Evolutionary conservation across 1,140 invertebrate species (phyloP).

Genomic region (Trissolcus basalis): DNA sequence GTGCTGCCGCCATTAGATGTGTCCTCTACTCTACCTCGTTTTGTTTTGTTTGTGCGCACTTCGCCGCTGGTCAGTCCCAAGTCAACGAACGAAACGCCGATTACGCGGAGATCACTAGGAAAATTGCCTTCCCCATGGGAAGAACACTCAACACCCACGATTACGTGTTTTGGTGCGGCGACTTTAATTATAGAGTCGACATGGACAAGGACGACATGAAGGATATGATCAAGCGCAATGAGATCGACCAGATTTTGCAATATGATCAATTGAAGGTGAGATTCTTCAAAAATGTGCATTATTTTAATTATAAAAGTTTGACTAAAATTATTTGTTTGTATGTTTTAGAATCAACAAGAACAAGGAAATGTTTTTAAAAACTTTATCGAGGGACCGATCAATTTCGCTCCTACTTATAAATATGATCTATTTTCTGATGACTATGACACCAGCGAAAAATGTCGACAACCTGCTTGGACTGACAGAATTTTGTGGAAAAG

Average conservation of each 20-base stretch:
- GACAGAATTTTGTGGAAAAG: slow-evolving; percentile 95
- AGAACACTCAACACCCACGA: slow-evolving; percentile 95
- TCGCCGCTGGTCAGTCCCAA: slow-evolving; percentile 98
- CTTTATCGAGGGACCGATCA: slow-evolving; percentile 94
- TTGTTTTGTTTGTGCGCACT: slow-evolving; percentile 99
- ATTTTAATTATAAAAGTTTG: not conserved
- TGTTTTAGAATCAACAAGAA: slow-evolving; percentile 81
- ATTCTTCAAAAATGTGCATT: slow-evolving; percentile 2
- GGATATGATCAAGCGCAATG: slow-evolving; percentile 86
- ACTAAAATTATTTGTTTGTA: slow-evolving; percentile 13
- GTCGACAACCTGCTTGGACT: slow-evolving; percentile 97
- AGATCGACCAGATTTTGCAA: slow-evolving; percentile 87
- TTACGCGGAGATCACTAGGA: slow-evolving; percentile 95
- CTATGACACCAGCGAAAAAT: slow-evolving; percentile 99
- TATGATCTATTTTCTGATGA: slow-evolving; percentile 99
- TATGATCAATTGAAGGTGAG: slow-evolving; percentile 90
- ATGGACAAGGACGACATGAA: slow-evolving; percentile 97
- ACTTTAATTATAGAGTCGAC: slow-evolving; percentile 99
- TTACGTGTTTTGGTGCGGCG: slow-evolving; percentile 99
- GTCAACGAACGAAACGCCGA: slow-evolving; percentile 97
- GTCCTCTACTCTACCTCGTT: slow-evolving; percentile 94
- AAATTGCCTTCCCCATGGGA: slow-evolving; percentile 95
- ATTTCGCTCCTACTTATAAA: slow-evolving; percentile 98
- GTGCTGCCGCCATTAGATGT: slow-evolving; percentile 95
- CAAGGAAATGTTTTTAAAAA: slow-evolving; percentile 94